Evolutionary conservation across 23 tunicate species (phyloP), one percentile per base, ranked within the genome.

Genomic region (Styela clava): DNA sequence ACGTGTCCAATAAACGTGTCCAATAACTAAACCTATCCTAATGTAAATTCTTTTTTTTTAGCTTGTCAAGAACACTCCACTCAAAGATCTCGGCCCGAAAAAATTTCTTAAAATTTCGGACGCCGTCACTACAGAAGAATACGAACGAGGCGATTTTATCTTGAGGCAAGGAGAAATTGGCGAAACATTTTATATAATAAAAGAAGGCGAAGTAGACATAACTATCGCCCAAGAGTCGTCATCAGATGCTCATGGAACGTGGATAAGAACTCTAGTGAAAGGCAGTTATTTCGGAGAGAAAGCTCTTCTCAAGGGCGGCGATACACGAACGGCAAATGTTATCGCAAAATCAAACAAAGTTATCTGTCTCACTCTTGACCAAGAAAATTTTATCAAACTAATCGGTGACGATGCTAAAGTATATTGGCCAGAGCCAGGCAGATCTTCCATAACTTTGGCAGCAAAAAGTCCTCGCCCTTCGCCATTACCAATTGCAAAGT

Each of bases 211-310:
- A 70, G 99, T 96, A 2, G 97, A 96, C 62, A 89, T 96, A 0
- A 90, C 99, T 2, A 82, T 72, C 23, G 23, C 34, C 52, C 56
- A 79, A 52, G 79, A 77, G n/a, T 69, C 71, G 73, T 61, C 79
- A 24, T 68, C 63, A 25, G 68, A 35, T 9, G 92, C 87, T 27
- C 32, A 71, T 21, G 77, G 35, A 16, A 81, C 52, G 1, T 96
- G 82, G 69, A 82, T 84, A 22, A 88, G 99, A 24, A 79, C 74
- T 21, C 35, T 96, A 20, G 72, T 71, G 33, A 78, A 65, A 52
- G 99, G 99, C 22, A 83, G 78, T 34, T 96, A 84, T 37, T 96
- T 96, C 70, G 99, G 99, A 62, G 99, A 96, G 78, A 82, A 81
- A 78, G 99, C 99, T 2, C 52, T 96, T 62, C 86, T 85, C 16